A percentile compares a stretch with the other conserved stretches of the same genome.
phyloP scores from a whole-genome alignment of 2,113 vertebrate species.

The Noturus placidus region DNA sequence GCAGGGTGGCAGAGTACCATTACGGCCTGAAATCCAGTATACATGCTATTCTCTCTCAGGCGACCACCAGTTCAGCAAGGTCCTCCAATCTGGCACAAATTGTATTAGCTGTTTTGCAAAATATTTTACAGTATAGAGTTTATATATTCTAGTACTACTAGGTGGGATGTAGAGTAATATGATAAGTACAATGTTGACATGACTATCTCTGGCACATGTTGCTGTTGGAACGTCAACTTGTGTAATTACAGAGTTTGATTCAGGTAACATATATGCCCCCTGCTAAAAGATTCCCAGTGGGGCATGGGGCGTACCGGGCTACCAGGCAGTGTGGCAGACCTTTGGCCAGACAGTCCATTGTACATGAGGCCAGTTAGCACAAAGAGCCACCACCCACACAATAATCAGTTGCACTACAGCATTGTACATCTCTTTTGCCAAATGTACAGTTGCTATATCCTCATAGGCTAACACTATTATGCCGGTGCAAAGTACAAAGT shows the following conservation, averaged over 20 bases:
- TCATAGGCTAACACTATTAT: conserved; percentile 1
- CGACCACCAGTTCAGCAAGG: conserved; percentile 45
- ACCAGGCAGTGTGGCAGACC: neutral
- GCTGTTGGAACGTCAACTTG: neutral
- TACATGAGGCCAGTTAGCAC: neutral
- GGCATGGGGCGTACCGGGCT: neutral
- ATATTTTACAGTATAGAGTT: neutral
- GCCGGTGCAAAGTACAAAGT: neutral
- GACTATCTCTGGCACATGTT: neutral
- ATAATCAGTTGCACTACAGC: neutral
- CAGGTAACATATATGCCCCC: neutral
- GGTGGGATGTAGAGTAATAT: neutral
- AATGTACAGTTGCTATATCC: neutral
- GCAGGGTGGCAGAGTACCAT: conserved; percentile 62
- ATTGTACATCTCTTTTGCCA: neutral
- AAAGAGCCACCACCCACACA: neutral
- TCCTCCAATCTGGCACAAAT: conserved; percentile 21
- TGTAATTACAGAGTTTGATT: conserved; percentile 23
- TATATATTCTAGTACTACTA: conserved; percentile 30
- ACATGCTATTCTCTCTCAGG: conserved; percentile 56
- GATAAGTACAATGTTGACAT: neutral
- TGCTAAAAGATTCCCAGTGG: neutral
- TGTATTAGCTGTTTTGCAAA: conserved; percentile 39
- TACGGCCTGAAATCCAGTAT: conserved; percentile 59
- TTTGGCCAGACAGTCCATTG: neutral